A percentile compares a stretch with the other conserved stretches of the same genome.
phyloP scores from a whole-genome alignment of 2,113 vertebrate genomes.

The Mesembrinibis cayennensis region DNA sequence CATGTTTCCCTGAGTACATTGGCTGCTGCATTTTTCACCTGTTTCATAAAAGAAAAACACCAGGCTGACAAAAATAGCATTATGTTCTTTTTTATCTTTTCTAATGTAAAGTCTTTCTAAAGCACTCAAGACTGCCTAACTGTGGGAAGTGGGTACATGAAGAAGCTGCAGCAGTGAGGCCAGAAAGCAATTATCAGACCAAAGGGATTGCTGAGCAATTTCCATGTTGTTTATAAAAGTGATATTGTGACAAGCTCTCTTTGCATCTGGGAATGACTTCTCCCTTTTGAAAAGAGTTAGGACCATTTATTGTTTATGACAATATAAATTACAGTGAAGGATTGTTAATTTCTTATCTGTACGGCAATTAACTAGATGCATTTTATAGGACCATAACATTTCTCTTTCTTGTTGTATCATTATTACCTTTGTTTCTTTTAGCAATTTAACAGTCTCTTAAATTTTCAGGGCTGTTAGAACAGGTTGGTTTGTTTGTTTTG shows the following conservation, averaged over 20 bases:
- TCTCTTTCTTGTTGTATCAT: not conserved
- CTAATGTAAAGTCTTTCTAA: not conserved
- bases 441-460: not conserved
- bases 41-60: slow-evolving; percentile 55
- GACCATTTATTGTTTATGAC: not conserved
- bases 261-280: not conserved
- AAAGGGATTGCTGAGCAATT: not conserved
- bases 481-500: not conserved
- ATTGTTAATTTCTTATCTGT: not conserved
- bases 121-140: not conserved
- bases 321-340: not conserved
- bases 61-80: not conserved
- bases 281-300: not conserved
- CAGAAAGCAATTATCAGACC: not conserved
- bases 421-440: not conserved
- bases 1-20: slow-evolving; percentile 99
- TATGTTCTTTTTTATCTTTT: not conserved
- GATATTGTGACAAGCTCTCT: not conserved
- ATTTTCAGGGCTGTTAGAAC: not conserved
- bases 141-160: not conserved
- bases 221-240: not conserved
- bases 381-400: not conserved
- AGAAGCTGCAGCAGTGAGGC: not conserved
- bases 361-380: not conserved
- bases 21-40: slow-evolving; percentile 99